phyloP scores from a whole-genome alignment of 2,888 invertebrate genomes.

The Athrips mouffetella region DNA sequence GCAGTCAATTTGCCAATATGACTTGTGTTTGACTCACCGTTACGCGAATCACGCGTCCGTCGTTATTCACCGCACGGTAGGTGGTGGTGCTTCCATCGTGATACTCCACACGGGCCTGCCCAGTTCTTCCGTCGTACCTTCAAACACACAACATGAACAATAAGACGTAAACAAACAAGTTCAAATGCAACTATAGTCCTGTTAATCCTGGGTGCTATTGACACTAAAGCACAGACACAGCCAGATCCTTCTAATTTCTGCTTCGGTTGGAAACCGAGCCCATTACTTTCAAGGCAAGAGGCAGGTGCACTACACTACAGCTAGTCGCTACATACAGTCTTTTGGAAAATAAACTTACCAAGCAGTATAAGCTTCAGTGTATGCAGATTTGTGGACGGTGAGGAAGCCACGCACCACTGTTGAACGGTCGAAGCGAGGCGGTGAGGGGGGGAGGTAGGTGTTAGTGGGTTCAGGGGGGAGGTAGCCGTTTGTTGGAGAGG shows the following conservation, averaged over 20 bases:
- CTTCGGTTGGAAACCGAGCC: too few relatives aligned
- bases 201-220: too few relatives aligned
- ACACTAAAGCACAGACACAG: too few relatives aligned
- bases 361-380: slow-evolving; percentile 50
- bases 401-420: slow-evolving; percentile 44
- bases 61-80: slow-evolving; percentile 38
- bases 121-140: slow-evolving; percentile 57
- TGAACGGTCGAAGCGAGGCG: slow-evolving; percentile 43
- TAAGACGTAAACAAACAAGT: too few relatives aligned
- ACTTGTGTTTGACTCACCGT: slow-evolving; percentile 33
- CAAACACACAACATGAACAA: not conserved
- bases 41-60: slow-evolving; percentile 40
- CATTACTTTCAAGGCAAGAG: too few relatives aligned
- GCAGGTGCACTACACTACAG: too few relatives aligned
- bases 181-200: too few relatives aligned
- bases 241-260: too few relatives aligned
- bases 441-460: slow-evolving; percentile 25
- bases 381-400: slow-evolving; percentile 50
- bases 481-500: slow-evolving; percentile 13
- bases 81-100: slow-evolving; percentile 50
- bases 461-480: slow-evolving; percentile 11
- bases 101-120: slow-evolving; percentile 49
- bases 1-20: not conserved
- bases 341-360: slow-evolving; percentile 34
- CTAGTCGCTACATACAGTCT: too few relatives aligned